These are phyloP conservation scores for Cryptoprocta ferox DNA, from an alignment of 2,797 vertebrate genomes.

Conservation along the genomic window DNA sequence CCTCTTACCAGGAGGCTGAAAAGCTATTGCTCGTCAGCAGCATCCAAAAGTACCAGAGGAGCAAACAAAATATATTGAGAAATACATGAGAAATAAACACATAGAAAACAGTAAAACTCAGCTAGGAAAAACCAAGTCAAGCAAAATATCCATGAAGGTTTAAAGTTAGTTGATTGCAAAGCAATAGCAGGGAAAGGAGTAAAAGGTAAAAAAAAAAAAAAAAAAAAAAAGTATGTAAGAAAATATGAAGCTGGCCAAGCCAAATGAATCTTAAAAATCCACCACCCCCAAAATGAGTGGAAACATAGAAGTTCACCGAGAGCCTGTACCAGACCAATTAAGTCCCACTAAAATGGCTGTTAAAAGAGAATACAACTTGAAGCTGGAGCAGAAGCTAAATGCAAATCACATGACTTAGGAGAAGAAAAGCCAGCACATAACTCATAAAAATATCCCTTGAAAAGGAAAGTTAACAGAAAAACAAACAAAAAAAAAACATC, in stretches of 20 bases:
- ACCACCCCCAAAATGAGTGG: constrained; percentile 27
- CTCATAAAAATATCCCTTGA: constrained; percentile 41
- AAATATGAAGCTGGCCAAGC: constrained; percentile 12
- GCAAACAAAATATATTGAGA: neutral
- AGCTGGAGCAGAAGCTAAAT: constrained; percentile 64
- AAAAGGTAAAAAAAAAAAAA: no score
- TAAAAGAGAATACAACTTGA: no score
- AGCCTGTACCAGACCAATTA: neutral
- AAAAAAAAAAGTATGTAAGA: neutral
- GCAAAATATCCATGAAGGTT: neutral
- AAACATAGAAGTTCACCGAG: neutral
- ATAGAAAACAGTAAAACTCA: neutral
- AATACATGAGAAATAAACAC: constrained; percentile 28
- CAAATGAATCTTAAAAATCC: neutral
- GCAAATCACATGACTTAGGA: constrained; percentile 66
- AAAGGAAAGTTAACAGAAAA: constrained; percentile 62
- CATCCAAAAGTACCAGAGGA: neutral
- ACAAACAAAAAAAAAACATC: constrained; percentile 31
- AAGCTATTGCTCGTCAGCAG: neutral
- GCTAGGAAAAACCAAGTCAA: neutral
- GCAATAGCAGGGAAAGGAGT: neutral
- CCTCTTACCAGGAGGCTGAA: neutral
- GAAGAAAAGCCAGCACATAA: constrained; percentile 46
- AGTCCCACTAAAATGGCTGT: neutral
- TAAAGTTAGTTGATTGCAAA: constrained; percentile 7